Evolutionary conservation across 1,140 invertebrate species (phyloP).

Genomic region (Xylocopa sonorina): DNA sequence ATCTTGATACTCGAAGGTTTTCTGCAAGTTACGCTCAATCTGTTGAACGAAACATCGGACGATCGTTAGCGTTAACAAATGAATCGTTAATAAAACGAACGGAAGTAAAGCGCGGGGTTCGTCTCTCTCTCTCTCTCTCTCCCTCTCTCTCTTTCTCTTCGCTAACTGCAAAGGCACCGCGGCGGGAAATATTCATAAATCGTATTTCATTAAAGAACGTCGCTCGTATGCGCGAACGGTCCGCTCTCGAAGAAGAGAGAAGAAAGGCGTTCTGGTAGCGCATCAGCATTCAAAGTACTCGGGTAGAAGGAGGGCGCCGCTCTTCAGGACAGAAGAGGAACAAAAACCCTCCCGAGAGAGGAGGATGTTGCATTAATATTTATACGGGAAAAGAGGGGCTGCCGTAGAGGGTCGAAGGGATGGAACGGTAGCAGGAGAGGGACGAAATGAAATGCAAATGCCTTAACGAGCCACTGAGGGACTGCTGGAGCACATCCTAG

Average conservation of each 20-base stretch:
- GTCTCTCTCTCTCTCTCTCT: too few species aligned
- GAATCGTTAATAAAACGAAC: neutral
- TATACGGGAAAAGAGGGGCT: slow-evolving; percentile 78
- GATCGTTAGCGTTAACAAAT: rapidly evolving
- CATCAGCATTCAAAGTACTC: slow-evolving; percentile 82
- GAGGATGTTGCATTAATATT: slow-evolving; percentile 83
- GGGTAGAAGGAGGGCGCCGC: slow-evolving; percentile 74
- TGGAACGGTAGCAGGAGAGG: slow-evolving; percentile 44
- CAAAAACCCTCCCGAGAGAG: slow-evolving; percentile 80
- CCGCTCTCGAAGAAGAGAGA: slow-evolving; percentile 30
- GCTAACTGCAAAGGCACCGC: neutral
- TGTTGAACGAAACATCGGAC: too few species aligned
- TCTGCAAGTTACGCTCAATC: too few species aligned
- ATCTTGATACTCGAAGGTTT: too few species aligned
- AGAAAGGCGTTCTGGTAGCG: slow-evolving; percentile 71
- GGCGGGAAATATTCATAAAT: slow-evolving; percentile 74
- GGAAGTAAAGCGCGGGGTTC: neutral
- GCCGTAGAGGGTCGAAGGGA: slow-evolving; percentile 48
- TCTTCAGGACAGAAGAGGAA: slow-evolving; percentile 77
- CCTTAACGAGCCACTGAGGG: slow-evolving; percentile 82
- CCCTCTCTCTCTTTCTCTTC: slow-evolving; percentile 21
- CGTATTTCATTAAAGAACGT: slow-evolving; percentile 75
- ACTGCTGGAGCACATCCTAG: slow-evolving; percentile 76
- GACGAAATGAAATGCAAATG: slow-evolving; percentile 82
- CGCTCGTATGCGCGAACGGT: slow-evolving; percentile 54